Percentiles rank a stretch among this genome's conserved stretches.
Conservation (phyloP, 2,888 invertebrate species). For the Latrodectus elegans region DNA sequence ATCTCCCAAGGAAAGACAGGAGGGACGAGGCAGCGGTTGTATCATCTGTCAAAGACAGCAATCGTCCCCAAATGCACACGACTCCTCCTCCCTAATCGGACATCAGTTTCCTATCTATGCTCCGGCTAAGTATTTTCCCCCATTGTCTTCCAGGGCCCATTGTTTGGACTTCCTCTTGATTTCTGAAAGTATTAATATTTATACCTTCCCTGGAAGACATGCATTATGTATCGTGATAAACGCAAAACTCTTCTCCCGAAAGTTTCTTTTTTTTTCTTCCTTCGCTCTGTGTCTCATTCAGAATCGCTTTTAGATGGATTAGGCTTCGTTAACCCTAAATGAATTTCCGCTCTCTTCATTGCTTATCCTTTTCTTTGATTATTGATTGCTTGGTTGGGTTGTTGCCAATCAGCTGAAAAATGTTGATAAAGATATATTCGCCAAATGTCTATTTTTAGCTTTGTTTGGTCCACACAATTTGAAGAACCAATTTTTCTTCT, state of each 20-base stretch:
- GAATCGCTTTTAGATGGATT: not conserved
- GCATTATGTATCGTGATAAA: slow-evolving; percentile 55
- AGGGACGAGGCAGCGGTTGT: not conserved
- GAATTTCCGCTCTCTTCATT: not conserved
- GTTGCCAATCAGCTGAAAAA: too few relatives aligned
- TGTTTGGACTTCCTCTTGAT: not conserved
- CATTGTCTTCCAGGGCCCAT: slow-evolving; percentile 24
- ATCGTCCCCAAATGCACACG: slow-evolving; percentile 38
- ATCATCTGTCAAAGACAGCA: slow-evolving; percentile 45
- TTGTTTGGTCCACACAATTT: too few relatives aligned
- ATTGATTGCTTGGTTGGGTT: too few relatives aligned
- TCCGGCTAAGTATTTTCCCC: slow-evolving; percentile 38
- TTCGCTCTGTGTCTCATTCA: not conserved
- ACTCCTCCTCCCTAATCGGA: slow-evolving; percentile 49
- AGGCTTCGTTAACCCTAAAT: not conserved
- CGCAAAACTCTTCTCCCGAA: slow-evolving; percentile 1
- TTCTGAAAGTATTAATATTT: slow-evolving; percentile 55
- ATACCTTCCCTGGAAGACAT: slow-evolving; percentile 48
- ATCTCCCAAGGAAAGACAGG: slow-evolving; percentile 5
- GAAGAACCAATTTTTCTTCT: too few relatives aligned
- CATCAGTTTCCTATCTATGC: slow-evolving; percentile 13
- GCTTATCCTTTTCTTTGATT: too few relatives aligned
- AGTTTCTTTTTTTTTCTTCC: not conserved
- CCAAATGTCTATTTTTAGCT: too few relatives aligned
- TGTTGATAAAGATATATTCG: too few relatives aligned